phyloP scores from a whole-genome alignment of 2,888 invertebrate species.

The Prosapia bicincta region DNA sequence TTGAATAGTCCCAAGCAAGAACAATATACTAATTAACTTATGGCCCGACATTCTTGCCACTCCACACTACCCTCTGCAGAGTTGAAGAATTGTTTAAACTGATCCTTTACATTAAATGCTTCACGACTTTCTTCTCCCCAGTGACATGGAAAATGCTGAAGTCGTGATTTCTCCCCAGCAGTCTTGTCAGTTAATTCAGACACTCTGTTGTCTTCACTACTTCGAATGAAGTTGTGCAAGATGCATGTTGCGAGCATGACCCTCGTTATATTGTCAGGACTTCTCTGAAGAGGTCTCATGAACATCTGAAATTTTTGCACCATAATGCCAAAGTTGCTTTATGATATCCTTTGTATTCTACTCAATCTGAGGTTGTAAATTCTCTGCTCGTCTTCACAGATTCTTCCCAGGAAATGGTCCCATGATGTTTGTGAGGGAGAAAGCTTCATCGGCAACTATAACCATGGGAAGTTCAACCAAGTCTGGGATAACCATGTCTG shows the following conservation, averaged over 20 bases:
- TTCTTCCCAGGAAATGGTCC: constrained; percentile 19
- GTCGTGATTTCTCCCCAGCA: constrained; percentile 7
- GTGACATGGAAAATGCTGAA: constrained; percentile 7
- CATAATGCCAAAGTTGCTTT: constrained; percentile 29
- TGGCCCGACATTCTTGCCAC: constrained; percentile 8
- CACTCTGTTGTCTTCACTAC: not conserved
- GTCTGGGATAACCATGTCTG: too few relatives aligned
- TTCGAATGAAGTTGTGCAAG: constrained; percentile 2
- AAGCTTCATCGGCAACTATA: constrained; percentile 17
- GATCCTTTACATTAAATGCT: constrained; percentile 2
- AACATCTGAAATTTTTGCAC: constrained; percentile 14
- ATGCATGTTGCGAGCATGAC: not conserved
- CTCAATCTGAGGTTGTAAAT: constrained; percentile 26
- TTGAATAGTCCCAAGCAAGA: constrained; percentile 6
- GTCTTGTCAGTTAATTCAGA: constrained; percentile 3
- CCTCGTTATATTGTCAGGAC: not conserved
- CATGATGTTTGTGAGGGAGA: constrained; percentile 20
- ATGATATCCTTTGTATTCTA: constrained; percentile 19
- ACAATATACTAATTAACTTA: constrained; percentile 6
- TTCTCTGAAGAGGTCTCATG: not conserved
- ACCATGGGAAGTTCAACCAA: not conserved
- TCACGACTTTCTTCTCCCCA: not conserved
- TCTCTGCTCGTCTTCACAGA: constrained; percentile 1
- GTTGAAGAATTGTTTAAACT: constrained; percentile 12
- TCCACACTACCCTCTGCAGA: constrained; percentile 14